phyloP scores from a whole-genome alignment of 1,140 invertebrate species.

The Xylocopa sonorina region DNA sequence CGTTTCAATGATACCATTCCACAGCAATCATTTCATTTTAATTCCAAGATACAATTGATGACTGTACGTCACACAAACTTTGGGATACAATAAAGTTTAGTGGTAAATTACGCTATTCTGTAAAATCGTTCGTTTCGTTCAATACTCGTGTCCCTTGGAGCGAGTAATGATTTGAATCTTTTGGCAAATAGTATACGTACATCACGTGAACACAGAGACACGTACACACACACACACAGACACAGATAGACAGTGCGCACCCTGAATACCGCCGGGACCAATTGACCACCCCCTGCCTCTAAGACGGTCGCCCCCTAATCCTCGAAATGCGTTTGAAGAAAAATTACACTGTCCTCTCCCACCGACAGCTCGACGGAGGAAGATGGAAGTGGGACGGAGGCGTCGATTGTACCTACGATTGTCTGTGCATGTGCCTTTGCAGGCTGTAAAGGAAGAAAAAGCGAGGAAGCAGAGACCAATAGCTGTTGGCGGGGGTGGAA shows the following conservation, averaged over 20 bases:
- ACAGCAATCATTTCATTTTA: no score
- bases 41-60: no score
- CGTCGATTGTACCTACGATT: background rate
- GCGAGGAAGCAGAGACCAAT: background rate
- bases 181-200: background rate
- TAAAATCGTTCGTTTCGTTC: no score
- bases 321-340: background rate
- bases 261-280: slow-evolving; percentile 74
- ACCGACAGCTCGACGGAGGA: background rate
- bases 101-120: no score
- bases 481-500: background rate
- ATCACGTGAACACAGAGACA: background rate
- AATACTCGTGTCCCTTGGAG: no score
- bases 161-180: no score
- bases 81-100: no score
- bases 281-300: slow-evolving; percentile 56
- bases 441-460: background rate
- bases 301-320: background rate
- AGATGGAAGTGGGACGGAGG: background rate
- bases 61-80: no score
- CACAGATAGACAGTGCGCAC: slow-evolving; percentile 48
- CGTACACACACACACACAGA: slow-evolving; percentile 32
- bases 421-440: background rate
- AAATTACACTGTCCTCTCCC: slow-evolving; percentile 20
- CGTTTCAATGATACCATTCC: no score